These are phyloP conservation scores for Lagopus muta DNA, from an alignment of 2,113 vertebrate genomes.

Conservation along the genomic window DNA sequence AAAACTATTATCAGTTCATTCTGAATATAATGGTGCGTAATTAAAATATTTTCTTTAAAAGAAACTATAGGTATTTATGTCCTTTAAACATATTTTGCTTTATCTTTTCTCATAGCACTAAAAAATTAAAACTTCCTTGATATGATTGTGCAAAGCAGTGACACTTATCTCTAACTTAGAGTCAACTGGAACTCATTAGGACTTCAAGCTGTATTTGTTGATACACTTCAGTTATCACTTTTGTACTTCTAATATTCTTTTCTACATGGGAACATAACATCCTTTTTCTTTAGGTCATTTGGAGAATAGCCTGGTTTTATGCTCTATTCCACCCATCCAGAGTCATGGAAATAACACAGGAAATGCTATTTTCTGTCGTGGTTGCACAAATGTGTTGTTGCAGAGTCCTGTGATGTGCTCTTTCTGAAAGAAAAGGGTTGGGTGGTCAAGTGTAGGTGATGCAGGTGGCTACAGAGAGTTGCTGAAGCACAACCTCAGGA, in stretches of 20 bases:
- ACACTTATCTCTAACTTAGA: not conserved
- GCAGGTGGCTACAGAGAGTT: not conserved
- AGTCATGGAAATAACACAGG: not conserved
- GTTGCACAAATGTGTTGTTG: not conserved
- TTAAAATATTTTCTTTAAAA: not conserved
- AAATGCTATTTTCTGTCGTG: not conserved
- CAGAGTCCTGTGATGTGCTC: not conserved
- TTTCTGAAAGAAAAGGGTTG: not conserved
- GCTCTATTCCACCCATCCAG: not conserved
- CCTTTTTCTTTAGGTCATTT: not conserved
- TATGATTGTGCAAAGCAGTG: not conserved
- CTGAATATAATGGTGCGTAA: not conserved
- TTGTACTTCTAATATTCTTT: not conserved
- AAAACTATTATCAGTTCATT: not conserved
- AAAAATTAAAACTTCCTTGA: not conserved
- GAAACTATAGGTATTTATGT: not conserved
- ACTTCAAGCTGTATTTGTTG: not conserved
- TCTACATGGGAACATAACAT: not conserved
- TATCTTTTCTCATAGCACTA: not conserved
- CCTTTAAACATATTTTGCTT: not conserved
- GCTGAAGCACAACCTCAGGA: not conserved
- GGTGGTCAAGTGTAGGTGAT: not conserved
- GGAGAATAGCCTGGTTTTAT: not conserved
- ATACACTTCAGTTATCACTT: not conserved
- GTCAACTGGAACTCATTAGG: not conserved